Evolutionary conservation across 2,888 invertebrate genomes (phyloP), one percentile per base, ranked within the genome.

Genomic region (Dynastes tityus): DNA sequence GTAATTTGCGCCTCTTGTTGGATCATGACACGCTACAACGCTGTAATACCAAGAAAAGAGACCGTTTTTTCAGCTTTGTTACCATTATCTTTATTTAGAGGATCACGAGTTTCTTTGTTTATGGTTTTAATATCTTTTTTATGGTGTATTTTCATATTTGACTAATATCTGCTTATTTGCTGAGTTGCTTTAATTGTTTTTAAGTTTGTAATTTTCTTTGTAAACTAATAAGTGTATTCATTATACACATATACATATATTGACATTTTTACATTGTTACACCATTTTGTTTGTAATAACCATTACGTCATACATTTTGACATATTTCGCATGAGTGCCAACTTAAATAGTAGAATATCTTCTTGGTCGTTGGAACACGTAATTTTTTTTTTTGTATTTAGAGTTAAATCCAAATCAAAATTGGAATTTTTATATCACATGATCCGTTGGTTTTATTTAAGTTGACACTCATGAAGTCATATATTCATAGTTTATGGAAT

Each of bases 121-220:
- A 68, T 68, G 22, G 3, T 11, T 45, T 45, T 45, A 8, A 45
- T 45, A 45, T 45, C 37, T 37, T 45, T 6, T 70, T 51, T 70
- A 76, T 84, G 83, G 82, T 82, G 79, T 79, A 80, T 78, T 78
- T 80, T 58, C 11, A 51, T 55, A 13, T 27, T 71, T 71, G 8
- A 49, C 37, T 32, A 71, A n/a, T 58, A 16, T 55, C 37, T 45
- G 86, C 85, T 85, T 86, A 84, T 86, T 86, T 83, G 86, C 86
- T 87, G 81, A 84, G 83, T 85, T 87, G 87, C 88, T 88, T 87
- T 86, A 83, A 82, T 86, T 84, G 85, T 86, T 86, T 81, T 80
- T 83, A 83, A 85, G 77, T 71, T 55, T 22, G 67, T 71, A 58
- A 58, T 71, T 71, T 32, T 71, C 8, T 68, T 27, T 68, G 51